These are phyloP conservation scores for Capromys pilorides DNA, from an alignment of 2,797 vertebrate species.

Conservation along the genomic window DNA sequence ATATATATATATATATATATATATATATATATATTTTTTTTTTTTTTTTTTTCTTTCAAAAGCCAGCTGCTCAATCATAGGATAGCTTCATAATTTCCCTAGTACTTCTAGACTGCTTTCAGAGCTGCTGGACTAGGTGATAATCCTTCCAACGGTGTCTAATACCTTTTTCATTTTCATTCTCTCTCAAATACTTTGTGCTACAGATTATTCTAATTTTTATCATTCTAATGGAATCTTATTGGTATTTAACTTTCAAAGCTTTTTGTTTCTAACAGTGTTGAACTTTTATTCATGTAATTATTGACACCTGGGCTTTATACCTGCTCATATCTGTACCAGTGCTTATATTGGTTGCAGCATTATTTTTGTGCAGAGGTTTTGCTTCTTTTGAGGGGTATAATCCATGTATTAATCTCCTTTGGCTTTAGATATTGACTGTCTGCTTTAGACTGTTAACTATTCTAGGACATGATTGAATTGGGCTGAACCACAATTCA, in stretches of 20 bases:
- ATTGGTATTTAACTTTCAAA: not conserved
- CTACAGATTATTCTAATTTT: conserved; percentile 6
- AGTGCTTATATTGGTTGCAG: not conserved
- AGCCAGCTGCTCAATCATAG: not conserved
- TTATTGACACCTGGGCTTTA: not conserved
- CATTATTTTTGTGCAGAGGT: not conserved
- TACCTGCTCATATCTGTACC: not conserved
- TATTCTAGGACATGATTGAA: not conserved
- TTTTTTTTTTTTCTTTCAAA: not conserved
- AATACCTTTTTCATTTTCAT: not conserved
- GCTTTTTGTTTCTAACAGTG: not conserved
- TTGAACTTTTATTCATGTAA: not conserved
- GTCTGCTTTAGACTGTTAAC: conserved; percentile 5
- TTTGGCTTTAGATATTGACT: conserved; percentile 9
- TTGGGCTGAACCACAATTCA: not conserved
- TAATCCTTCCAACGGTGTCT: not conserved
- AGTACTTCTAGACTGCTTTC: not conserved
- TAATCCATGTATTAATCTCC: not conserved
- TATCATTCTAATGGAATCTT: not conserved
- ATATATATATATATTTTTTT: too few relatives aligned
- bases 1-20: too few relatives aligned
- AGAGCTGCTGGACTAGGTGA: not conserved
- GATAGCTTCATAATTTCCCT: not conserved
- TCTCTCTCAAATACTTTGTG: not conserved
- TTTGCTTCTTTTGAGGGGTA: not conserved